These are phyloP conservation scores for Sylvia atricapilla DNA, from an alignment of 2,113 vertebrate species.

Conservation along the genomic window DNA sequence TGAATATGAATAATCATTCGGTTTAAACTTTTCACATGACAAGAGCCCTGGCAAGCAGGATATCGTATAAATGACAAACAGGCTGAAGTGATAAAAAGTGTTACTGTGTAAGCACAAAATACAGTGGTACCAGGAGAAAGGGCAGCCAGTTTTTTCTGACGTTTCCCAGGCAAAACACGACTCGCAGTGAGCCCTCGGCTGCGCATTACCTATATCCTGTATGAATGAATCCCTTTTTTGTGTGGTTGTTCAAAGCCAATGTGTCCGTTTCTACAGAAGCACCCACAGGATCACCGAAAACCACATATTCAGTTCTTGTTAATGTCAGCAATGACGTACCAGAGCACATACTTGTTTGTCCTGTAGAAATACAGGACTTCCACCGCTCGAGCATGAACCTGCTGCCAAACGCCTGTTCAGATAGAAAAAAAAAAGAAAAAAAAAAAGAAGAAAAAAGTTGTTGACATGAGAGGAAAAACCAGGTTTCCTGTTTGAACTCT, in stretches of 20 bases:
- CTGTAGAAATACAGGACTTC: constrained; percentile 59
- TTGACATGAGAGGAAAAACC: constrained; percentile 83
- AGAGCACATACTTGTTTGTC: constrained; percentile 50
- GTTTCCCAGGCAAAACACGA: constrained; percentile 11
- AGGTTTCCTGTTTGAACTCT: constrained; percentile 90
- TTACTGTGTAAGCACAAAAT: constrained; percentile 50
- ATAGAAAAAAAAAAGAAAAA: background rate
- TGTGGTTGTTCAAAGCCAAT: constrained; percentile 33
- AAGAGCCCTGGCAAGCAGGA: background rate
- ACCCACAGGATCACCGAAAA: constrained; percentile 57
- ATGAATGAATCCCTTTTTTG: constrained; percentile 47
- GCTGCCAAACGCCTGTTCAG: constrained; percentile 16
- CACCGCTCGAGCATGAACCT: background rate
- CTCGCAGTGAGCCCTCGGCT: background rate
- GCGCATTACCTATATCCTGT: constrained; percentile 46
- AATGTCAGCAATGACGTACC: constrained; percentile 67
- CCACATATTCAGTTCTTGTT: constrained; percentile 52
- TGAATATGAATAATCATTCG: accelerated
- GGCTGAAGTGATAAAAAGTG: background rate
- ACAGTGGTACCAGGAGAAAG: background rate
- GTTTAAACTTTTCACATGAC: background rate
- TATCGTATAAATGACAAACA: background rate
- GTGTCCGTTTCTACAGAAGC: constrained; percentile 55
- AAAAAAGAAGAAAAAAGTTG: constrained; percentile 64
- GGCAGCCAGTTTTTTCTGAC: background rate